Conservation (phyloP, 2,797 vertebrate genomes). For the Octomys mimax region DNA sequence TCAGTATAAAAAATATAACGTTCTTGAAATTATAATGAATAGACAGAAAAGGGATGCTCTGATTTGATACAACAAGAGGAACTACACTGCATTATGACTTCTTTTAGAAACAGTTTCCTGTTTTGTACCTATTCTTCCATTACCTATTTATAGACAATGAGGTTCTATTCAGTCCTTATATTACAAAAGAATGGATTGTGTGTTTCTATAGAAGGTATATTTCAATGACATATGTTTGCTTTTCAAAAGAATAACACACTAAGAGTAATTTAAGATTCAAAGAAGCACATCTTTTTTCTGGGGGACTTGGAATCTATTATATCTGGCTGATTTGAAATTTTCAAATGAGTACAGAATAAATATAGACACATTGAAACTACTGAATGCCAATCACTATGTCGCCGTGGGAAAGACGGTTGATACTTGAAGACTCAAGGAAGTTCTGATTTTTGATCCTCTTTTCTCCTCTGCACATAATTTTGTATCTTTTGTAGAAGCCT, state of each 20-base stretch:
- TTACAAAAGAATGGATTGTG: neutral
- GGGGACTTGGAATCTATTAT: neutral
- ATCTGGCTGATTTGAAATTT: neutral
- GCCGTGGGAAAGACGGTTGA: neutral
- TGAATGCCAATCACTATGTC: neutral
- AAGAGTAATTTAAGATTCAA: conserved; percentile 25
- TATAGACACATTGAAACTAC: neutral
- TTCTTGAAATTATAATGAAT: neutral
- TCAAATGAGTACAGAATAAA: neutral
- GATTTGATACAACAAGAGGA: neutral
- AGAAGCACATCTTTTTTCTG: neutral
- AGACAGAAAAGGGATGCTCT: neutral
- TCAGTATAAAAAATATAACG: neutral
- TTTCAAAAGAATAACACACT: conserved; percentile 8
- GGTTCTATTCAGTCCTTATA: neutral
- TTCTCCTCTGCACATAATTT: neutral
- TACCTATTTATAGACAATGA: neutral
- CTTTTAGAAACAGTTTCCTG: neutral
- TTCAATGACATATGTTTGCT: neutral
- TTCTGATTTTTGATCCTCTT: neutral
- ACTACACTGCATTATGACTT: neutral
- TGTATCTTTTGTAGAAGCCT: neutral
- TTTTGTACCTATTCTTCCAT: neutral
- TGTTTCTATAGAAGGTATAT: neutral
- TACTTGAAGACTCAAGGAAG: neutral